Evolutionary conservation across 2,888 invertebrate genomes (phyloP).

Genomic region (Pyralis farinalis): DNA sequence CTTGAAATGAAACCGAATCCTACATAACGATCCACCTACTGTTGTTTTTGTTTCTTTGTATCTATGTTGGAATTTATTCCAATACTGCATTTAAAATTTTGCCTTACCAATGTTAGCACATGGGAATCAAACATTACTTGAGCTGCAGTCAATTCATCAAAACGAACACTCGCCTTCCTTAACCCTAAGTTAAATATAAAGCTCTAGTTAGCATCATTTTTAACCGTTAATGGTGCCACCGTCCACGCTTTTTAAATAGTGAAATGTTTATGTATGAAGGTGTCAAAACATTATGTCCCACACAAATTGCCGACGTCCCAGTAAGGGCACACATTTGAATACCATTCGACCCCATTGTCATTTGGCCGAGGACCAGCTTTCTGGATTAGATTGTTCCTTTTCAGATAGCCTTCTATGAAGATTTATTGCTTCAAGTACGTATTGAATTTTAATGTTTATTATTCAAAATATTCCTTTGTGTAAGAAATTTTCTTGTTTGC

Average conservation of each 20-base stretch:
- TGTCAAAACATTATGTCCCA: slow-evolving; percentile 66
- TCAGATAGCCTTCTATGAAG: slow-evolving; percentile 76
- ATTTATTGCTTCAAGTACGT: slow-evolving; percentile 67
- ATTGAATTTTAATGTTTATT: slow-evolving; percentile 74
- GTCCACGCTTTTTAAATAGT: slow-evolving; percentile 36
- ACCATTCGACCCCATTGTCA: slow-evolving; percentile 41
- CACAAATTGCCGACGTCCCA: slow-evolving; percentile 65
- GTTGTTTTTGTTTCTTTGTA: too few relatives aligned
- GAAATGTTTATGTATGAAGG: slow-evolving; percentile 73
- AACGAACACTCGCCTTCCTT: too few relatives aligned
- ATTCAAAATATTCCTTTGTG: slow-evolving; percentile 34
- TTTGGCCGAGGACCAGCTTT: slow-evolving; percentile 41
- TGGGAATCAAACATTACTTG: too few relatives aligned
- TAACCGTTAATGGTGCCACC: slow-evolving; percentile 12
- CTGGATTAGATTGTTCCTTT: slow-evolving; percentile 69
- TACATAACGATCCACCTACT: too few relatives aligned
- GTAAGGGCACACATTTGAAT: slow-evolving; percentile 74
- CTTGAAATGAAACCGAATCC: too few relatives aligned
- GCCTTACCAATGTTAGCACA: too few relatives aligned
- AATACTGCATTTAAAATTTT: too few relatives aligned
- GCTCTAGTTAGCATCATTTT: slow-evolving; percentile 7
- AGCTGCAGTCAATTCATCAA: too few relatives aligned
- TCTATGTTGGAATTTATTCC: too few relatives aligned
- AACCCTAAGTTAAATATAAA: too few relatives aligned
- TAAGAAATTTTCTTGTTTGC: slow-evolving; percentile 20